A percentile compares a stretch with the other conserved stretches of the same genome.
Conservation (phyloP, 2,888 invertebrate species). For the Plutella xylostella region DNA sequence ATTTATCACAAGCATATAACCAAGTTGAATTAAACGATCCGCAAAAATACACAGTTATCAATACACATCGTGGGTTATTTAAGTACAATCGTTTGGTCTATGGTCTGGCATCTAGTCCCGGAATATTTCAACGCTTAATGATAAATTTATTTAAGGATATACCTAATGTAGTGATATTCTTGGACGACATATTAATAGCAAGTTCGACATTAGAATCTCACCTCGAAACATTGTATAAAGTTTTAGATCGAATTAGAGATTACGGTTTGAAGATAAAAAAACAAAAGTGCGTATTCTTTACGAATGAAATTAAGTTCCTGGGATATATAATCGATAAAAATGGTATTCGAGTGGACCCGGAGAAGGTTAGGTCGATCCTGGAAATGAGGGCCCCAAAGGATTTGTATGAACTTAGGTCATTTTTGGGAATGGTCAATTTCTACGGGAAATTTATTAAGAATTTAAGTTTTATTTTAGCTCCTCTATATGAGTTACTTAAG, state of each 20-base stretch:
- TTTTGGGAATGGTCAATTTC: not conserved
- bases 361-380: not conserved
- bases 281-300: not conserved
- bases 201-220: not conserved
- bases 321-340: not conserved
- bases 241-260: not conserved
- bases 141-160: not conserved
- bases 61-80: not conserved
- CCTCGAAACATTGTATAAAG: not conserved
- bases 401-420: not conserved
- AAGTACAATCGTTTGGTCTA: not conserved
- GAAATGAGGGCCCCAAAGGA: not conserved
- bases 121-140: not conserved
- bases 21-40: not conserved
- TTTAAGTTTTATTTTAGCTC: not conserved
- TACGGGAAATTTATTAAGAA: not conserved
- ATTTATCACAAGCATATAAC: not conserved
- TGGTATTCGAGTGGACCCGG: not conserved
- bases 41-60: not conserved
- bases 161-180: not conserved
- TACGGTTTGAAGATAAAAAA: not conserved
- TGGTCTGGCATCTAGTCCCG: not conserved
- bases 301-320: not conserved
- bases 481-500: not conserved
- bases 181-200: not conserved